Percentiles rank a stretch among this genome's conserved stretches.
Conservation (phyloP, 2,113 vertebrate genomes). For the Gambusia affinis region DNA sequence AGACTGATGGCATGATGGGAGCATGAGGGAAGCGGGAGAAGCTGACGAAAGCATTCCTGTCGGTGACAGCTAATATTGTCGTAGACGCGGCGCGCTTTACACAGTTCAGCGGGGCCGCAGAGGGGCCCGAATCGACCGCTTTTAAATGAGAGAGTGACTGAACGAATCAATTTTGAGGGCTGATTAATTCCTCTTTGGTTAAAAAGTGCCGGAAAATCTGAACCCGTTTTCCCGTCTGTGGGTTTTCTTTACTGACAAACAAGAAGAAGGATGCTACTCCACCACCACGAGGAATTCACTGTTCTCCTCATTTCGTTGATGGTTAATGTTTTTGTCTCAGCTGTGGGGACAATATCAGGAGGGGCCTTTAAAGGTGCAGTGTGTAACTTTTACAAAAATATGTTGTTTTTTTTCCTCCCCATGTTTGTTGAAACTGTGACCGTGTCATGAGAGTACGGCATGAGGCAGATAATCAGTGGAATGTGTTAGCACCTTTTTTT, state of each 20-base stretch:
- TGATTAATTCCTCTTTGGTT: slow-evolving; percentile 7
- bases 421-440: too few species aligned
- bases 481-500: too few species aligned
- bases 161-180: neutral
- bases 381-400: too few species aligned
- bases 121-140: slow-evolving; percentile 8
- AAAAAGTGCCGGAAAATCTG: neutral
- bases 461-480: too few species aligned
- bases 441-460: too few species aligned
- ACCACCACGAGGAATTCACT: slow-evolving; percentile 21
- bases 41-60: slow-evolving; percentile 56
- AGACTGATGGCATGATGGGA: slow-evolving; percentile 62
- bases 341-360: neutral
- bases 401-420: too few species aligned
- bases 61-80: slow-evolving; percentile 43
- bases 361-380: neutral
- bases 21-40: slow-evolving; percentile 51
- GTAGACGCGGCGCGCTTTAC: slow-evolving; percentile 33
- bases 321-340: slow-evolving; percentile 21
- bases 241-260: neutral
- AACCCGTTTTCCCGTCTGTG: neutral
- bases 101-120: slow-evolving; percentile 19
- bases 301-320: slow-evolving; percentile 18
- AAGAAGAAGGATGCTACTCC: slow-evolving; percentile 3
- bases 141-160: slow-evolving; percentile 17